Percentiles rank a stretch among this genome's conserved stretches.
Conservation (phyloP, 2,113 vertebrate genomes). For the Pyrgilauda ruficollis region DNA sequence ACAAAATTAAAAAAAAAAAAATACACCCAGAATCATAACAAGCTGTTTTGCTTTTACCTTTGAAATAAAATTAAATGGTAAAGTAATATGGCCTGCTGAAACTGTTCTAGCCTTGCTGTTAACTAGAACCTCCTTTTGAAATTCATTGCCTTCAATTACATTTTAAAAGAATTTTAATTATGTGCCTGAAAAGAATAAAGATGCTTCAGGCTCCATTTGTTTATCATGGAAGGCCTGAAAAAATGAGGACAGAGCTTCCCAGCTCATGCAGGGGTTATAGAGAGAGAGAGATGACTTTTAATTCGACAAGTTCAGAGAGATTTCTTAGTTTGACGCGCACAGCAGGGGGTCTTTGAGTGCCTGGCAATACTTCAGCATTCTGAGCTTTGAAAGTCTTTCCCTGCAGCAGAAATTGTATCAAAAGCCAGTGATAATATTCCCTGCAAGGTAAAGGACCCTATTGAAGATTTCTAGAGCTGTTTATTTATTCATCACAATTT, state of each 20-base stretch:
- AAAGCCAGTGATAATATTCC: conserved; percentile 94
- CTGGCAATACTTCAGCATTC: conserved; percentile 84
- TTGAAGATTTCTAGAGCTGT: conserved; percentile 87
- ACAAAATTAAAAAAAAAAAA: conserved; percentile 38
- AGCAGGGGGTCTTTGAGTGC: conserved; percentile 92
- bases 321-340: conserved; percentile 91
- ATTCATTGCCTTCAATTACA: conserved; percentile 78
- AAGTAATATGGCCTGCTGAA: conserved; percentile 50
- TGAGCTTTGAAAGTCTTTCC: conserved; percentile 93
- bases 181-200: conserved; percentile 81
- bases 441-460: conserved; percentile 86
- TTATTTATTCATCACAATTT: conserved; percentile 91
- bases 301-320: conserved; percentile 96
- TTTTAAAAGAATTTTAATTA: conserved; percentile 82
- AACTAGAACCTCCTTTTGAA: conserved; percentile 75
- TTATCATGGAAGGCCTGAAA: conserved; percentile 79
- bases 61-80: conserved; percentile 61
- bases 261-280: conserved; percentile 86
- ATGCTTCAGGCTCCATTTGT: conserved; percentile 81
- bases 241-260: conserved; percentile 85
- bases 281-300: conserved; percentile 91
- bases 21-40: conserved; percentile 57
- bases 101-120: conserved; percentile 67
- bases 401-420: conserved; percentile 92
- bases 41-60: conserved; percentile 71